Evolutionary conservation across 1,140 invertebrate genomes (phyloP).

Genomic region (Popillia japonica): DNA sequence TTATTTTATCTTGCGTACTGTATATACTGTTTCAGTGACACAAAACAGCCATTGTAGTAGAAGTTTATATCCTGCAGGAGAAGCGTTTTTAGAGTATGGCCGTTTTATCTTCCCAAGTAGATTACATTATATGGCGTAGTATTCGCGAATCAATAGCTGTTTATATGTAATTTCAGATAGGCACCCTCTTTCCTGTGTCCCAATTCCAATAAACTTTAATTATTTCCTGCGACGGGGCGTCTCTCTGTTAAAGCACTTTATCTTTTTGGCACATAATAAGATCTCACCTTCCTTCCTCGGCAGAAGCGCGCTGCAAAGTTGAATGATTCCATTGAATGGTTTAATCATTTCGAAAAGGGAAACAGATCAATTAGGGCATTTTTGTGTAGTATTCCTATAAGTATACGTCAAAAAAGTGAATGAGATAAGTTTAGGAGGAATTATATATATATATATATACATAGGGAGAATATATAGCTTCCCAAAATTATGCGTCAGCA

Average conservation of each 20-base stretch:
- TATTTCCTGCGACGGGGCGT: slow-evolving; percentile 43
- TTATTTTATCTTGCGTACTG: no score
- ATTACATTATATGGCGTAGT: slow-evolving; percentile 23
- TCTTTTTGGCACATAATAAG: slow-evolving; percentile 40
- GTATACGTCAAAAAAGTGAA: neutral
- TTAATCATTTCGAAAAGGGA: slow-evolving; percentile 30
- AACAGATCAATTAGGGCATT: slow-evolving; percentile 11
- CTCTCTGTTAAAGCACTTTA: slow-evolving; percentile 37
- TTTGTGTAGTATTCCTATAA: no score
- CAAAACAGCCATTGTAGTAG: no score
- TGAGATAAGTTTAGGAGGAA: neutral
- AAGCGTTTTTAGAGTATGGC: neutral
- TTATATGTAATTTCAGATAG: slow-evolving; percentile 45
- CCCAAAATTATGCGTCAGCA: no score
- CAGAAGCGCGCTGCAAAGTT: neutral
- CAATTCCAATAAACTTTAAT: slow-evolving; percentile 46
- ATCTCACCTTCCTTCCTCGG: slow-evolving; percentile 28
- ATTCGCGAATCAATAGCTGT: slow-evolving; percentile 42
- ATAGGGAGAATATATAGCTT: no score
- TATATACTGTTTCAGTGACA: no score
- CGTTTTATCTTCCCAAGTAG: neutral
- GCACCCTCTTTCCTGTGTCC: slow-evolving; percentile 39
- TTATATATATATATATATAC: no score
- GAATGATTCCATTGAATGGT: slow-evolving; percentile 31
- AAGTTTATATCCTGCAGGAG: neutral